Conservation (phyloP, 2,888 invertebrate species). For the Melieria picta region DNA sequence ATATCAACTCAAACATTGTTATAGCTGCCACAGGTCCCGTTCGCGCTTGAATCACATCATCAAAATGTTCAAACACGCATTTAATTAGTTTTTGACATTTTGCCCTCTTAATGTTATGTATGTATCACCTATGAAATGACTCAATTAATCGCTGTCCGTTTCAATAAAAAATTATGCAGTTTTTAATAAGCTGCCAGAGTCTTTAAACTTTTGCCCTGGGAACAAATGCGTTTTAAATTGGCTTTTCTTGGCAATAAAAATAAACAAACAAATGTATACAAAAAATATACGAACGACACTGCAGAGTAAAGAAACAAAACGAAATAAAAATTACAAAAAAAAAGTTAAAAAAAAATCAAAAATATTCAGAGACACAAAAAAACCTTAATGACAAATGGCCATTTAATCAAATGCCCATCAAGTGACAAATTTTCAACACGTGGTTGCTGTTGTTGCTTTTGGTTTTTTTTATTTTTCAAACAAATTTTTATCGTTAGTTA, state of each 20-base stretch:
- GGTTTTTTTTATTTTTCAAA: background rate
- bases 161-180: constrained; percentile 22
- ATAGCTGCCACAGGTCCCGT: too few relatives aligned
- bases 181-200: background rate
- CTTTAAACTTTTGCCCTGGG: too few relatives aligned
- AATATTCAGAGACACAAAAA: constrained; percentile 6
- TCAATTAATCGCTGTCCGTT: constrained; percentile 25
- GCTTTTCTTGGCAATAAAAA: background rate
- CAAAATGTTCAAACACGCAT: too few relatives aligned
- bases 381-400: too few relatives aligned
- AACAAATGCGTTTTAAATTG: background rate
- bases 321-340: background rate
- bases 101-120: constrained; percentile 14
- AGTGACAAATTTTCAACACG: constrained; percentile 15
- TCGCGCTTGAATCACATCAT: too few relatives aligned
- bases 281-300: background rate
- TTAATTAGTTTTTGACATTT: background rate
- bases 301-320: background rate
- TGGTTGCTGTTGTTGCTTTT: background rate
- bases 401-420: constrained; percentile 12
- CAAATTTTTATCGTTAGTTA: constrained; percentile 14
- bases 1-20: too few relatives aligned
- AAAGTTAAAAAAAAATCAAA: constrained; percentile 11
- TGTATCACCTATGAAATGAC: constrained; percentile 16
- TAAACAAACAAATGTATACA: background rate